A percentile compares a stretch with the other conserved stretches of the same genome.
These are phyloP conservation scores for Podarcis raffonei DNA, from an alignment of 2,113 vertebrate genomes.

Conservation along the genomic window DNA sequence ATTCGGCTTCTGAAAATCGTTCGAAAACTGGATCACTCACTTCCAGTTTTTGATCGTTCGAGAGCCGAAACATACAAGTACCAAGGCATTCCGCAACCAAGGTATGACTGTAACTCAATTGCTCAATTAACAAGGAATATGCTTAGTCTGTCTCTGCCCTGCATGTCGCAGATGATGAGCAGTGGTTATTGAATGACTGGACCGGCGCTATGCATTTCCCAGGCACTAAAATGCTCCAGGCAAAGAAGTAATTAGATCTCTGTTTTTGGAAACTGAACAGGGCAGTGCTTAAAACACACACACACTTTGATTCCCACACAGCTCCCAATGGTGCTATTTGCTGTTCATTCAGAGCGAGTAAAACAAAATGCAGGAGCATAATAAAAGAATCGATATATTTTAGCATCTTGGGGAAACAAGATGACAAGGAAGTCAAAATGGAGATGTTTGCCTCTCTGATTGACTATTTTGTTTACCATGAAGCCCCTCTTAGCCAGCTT, in stretches of 20 bases:
- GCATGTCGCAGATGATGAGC: background rate
- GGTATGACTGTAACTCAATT: too few species aligned
- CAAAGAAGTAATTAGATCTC: constrained; percentile 12
- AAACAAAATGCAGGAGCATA: constrained; percentile 18
- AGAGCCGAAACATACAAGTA: too few species aligned
- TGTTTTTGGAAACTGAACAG: background rate
- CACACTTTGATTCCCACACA: background rate
- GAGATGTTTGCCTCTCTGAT: constrained; percentile 53
- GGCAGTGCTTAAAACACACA: background rate
- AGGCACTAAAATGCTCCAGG: background rate
- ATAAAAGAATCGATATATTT: constrained; percentile 21
- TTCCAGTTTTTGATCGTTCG: too few species aligned
- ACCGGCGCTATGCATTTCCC: background rate
- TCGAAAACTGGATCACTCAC: too few species aligned
- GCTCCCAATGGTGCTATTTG: constrained; percentile 5
- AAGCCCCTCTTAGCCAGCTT: constrained; percentile 30
- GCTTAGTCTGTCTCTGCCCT: constrained; percentile 18
- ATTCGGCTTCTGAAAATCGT: too few species aligned
- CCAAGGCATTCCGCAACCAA: too few species aligned
- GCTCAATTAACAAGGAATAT: background rate
- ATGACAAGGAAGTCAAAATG: constrained; percentile 49
- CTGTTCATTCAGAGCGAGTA: constrained; percentile 8
- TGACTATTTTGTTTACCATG: constrained; percentile 42
- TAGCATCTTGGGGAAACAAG: constrained; percentile 18
- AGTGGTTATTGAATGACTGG: constrained; percentile 7